These are phyloP conservation scores for Spilosoma lubricipeda DNA, from an alignment of 2,888 invertebrate species.

Conservation along the genomic window DNA sequence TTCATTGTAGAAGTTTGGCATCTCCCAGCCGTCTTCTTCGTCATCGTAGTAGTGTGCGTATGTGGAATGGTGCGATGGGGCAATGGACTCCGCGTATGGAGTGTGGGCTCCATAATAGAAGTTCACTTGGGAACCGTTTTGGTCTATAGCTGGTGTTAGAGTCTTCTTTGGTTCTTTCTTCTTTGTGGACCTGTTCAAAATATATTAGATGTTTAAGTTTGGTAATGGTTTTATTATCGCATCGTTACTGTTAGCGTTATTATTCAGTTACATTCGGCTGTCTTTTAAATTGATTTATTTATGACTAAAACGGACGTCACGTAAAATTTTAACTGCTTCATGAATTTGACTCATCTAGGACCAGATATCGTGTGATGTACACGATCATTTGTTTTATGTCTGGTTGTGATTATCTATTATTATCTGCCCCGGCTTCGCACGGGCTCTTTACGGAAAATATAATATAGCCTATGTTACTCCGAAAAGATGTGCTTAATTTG, in stretches of 20 bases:
- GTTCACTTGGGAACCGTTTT: slow-evolving; percentile 97
- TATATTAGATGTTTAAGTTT: slow-evolving; percentile 4
- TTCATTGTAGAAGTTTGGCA: slow-evolving; percentile 98
- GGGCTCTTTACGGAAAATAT: no score
- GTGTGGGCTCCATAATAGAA: slow-evolving; percentile 98
- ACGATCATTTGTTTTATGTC: background rate
- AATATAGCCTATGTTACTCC: no score
- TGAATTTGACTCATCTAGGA: no score
- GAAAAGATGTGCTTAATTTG: no score
- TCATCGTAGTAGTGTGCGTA: slow-evolving; percentile 98
- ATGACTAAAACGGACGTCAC: background rate
- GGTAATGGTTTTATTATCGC: background rate
- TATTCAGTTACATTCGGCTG: no score
- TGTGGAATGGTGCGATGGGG: slow-evolving; percentile 97
- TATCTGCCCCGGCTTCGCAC: no score
- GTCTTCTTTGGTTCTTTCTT: slow-evolving; percentile 97
- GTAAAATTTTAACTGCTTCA: background rate
- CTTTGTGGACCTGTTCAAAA: slow-evolving; percentile 89
- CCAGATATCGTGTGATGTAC: no score
- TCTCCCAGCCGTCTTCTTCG: slow-evolving; percentile 98
- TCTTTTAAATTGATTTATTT: no score
- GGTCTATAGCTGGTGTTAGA: slow-evolving; percentile 94
- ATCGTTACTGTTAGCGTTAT: background rate
- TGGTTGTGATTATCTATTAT: no score
- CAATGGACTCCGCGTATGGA: slow-evolving; percentile 97